Conservation (phyloP, 35 echinoderm and acorn worm species). For the Ptychodera flava region DNA sequence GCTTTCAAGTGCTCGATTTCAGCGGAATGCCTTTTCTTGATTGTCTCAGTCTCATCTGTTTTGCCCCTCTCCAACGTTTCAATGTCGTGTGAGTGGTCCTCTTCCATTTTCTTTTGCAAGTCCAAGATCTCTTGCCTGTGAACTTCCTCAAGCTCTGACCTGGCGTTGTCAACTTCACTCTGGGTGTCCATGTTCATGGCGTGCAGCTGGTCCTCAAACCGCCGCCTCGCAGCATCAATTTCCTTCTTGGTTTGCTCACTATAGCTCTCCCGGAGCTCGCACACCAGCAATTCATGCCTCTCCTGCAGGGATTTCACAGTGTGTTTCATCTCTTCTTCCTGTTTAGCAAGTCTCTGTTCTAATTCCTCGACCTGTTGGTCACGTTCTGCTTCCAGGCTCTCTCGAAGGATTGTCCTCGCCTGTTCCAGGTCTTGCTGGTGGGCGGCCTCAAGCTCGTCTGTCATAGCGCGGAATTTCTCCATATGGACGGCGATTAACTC, state of each 20-base stretch:
- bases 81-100: conserved; percentile 21
- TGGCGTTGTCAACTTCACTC: conserved; percentile 38
- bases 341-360: conserved; percentile 24
- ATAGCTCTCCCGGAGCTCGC: background rate
- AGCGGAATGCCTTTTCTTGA: conserved; percentile 31
- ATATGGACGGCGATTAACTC: conserved; percentile 67
- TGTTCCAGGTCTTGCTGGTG: conserved; percentile 72
- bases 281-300: conserved; percentile 31
- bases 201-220: conserved; percentile 47
- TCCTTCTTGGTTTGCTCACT: background rate
- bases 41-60: conserved; percentile 13
- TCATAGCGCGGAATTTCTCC: conserved; percentile 74
- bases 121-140: conserved; percentile 42
- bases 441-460: conserved; percentile 69
- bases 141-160: conserved; percentile 50
- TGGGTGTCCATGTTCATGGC: conserved; percentile 34
- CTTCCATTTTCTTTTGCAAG: conserved; percentile 20
- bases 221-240: background rate
- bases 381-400: conserved; percentile 40
- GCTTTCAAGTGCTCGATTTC: conserved; percentile 28
- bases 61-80: conserved; percentile 26
- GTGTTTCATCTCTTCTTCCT: conserved; percentile 13
- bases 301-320: conserved; percentile 32
- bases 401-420: conserved; percentile 27
- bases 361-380: background rate